Evolutionary conservation across 2,888 invertebrate genomes (phyloP).

Genomic region (Vesta saturnalis): DNA sequence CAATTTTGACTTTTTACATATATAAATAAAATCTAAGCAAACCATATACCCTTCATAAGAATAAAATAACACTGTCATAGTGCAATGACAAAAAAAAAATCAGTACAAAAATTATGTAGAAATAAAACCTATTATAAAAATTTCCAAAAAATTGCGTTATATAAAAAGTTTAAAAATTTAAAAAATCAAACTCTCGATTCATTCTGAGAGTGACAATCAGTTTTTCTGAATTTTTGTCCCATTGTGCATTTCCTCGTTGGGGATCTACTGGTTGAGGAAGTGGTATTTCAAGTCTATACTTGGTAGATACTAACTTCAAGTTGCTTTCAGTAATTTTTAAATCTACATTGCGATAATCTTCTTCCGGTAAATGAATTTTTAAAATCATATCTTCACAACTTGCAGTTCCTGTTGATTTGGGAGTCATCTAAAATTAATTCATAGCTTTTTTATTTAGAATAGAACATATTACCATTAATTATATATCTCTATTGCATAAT

Average conservation of each 20-base stretch:
- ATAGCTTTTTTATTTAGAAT: conserved; percentile 25
- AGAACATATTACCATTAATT: background rate
- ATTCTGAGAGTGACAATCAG: conserved; percentile 78
- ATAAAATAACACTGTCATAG: too few relatives aligned
- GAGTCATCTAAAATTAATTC: conserved; percentile 76
- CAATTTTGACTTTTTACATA: too few relatives aligned
- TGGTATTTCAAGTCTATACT: conserved; percentile 76
- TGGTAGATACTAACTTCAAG: conserved; percentile 71
- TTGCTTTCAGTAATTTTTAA: conserved; percentile 72
- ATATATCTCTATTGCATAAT: background rate
- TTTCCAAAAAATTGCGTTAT: too few relatives aligned
- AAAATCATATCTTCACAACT: conserved; percentile 92
- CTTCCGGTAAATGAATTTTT: conserved; percentile 78
- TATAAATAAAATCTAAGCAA: too few relatives aligned
- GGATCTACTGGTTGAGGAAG: conserved; percentile 86
- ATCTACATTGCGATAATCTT: conserved; percentile 78
- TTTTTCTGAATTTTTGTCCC: conserved; percentile 73
- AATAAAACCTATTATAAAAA: too few relatives aligned
- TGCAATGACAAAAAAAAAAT: too few relatives aligned
- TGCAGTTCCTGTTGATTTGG: conserved; percentile 79
- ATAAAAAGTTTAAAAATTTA: conserved; percentile 78
- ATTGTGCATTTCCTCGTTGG: conserved; percentile 82
- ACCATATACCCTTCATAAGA: too few relatives aligned
- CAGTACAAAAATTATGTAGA: too few relatives aligned
- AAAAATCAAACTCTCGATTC: conserved; percentile 82